These are phyloP conservation scores for Meiosimyza decipiens DNA, from an alignment of 2,888 invertebrate species.

Conservation along the genomic window DNA sequence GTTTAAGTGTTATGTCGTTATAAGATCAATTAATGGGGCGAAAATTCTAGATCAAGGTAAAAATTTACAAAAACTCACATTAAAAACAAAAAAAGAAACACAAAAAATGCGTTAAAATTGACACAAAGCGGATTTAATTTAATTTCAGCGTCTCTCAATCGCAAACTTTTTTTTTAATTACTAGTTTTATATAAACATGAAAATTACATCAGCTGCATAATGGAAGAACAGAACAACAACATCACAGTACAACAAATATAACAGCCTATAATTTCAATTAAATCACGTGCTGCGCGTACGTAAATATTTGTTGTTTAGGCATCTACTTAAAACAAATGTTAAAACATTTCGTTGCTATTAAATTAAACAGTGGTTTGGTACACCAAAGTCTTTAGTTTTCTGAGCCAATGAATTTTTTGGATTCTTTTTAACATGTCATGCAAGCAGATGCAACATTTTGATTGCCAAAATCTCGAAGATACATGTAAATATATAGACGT, in stretches of 20 bases:
- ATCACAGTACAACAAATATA: slow-evolving; percentile 18
- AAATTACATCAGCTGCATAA: slow-evolving; percentile 57
- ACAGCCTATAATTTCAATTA: slow-evolving; percentile 15
- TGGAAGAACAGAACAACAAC: slow-evolving; percentile 36
- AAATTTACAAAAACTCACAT: slow-evolving; percentile 30
- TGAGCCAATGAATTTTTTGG: too few species aligned
- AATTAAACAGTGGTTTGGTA: too few species aligned
- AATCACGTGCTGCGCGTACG: slow-evolving; percentile 21
- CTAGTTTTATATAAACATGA: slow-evolving; percentile 47
- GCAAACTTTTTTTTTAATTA: slow-evolving; percentile 15
- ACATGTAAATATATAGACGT: too few species aligned
- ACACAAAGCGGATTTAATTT: slow-evolving; percentile 21
- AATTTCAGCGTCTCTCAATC: not conserved
- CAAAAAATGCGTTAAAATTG: not conserved
- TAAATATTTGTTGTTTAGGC: too few species aligned
- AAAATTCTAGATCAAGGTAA: slow-evolving; percentile 60
- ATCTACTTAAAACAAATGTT: too few species aligned
- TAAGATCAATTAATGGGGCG: slow-evolving; percentile 63
- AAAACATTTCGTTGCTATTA: too few species aligned
- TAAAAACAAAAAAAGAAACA: slow-evolving; percentile 17
- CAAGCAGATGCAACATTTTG: too few species aligned
- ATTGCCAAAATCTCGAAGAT: too few species aligned
- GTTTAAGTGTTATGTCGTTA: slow-evolving; percentile 57
- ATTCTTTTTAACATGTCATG: too few species aligned
- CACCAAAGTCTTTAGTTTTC: too few species aligned